Evolutionary conservation across 2,797 vertebrate genomes (phyloP).

Genomic region (Cetoscarus ocellatus): DNA sequence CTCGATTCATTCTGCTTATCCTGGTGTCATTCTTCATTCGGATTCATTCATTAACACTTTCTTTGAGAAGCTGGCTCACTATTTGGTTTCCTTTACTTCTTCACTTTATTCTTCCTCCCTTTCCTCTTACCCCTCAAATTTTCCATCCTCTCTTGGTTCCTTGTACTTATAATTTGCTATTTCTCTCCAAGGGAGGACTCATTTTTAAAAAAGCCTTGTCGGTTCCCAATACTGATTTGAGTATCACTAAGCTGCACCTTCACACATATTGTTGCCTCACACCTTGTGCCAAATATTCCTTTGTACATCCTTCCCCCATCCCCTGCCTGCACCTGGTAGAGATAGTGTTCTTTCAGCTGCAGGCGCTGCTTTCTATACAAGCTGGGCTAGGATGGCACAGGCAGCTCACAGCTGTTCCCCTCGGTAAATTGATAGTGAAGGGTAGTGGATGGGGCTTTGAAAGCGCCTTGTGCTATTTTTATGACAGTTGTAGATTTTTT

Average conservation of each 20-base stretch:
- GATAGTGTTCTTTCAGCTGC: slow-evolving; percentile 80
- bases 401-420: slow-evolving; percentile 79
- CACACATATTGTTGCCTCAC: slow-evolving; percentile 75
- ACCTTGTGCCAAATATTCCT: slow-evolving; percentile 80
- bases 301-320: slow-evolving; percentile 75
- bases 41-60: slow-evolving; percentile 63
- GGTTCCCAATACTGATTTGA: slow-evolving; percentile 71
- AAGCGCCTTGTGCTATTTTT: slow-evolving; percentile 77
- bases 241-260: slow-evolving; percentile 82
- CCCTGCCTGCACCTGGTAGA: slow-evolving; percentile 80
- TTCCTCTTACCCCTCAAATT: slow-evolving; percentile 29
- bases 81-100: slow-evolving; percentile 39
- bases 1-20: slow-evolving; percentile 72
- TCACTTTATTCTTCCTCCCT: slow-evolving; percentile 39
- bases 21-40: slow-evolving; percentile 54
- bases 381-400: slow-evolving; percentile 77
- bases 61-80: slow-evolving; percentile 59
- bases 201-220: slow-evolving; percentile 66
- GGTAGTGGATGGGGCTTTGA: slow-evolving; percentile 77
- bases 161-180: slow-evolving; percentile 54
- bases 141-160: slow-evolving; percentile 34
- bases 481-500: slow-evolving; percentile 72
- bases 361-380: slow-evolving; percentile 79
- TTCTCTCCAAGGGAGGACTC: slow-evolving; percentile 65
- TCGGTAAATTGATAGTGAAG: slow-evolving; percentile 82